Evolutionary conservation across 2,797 vertebrate genomes (phyloP), one percentile per base, ranked within the genome.

Genomic region (Sebastes steindachneri): DNA sequence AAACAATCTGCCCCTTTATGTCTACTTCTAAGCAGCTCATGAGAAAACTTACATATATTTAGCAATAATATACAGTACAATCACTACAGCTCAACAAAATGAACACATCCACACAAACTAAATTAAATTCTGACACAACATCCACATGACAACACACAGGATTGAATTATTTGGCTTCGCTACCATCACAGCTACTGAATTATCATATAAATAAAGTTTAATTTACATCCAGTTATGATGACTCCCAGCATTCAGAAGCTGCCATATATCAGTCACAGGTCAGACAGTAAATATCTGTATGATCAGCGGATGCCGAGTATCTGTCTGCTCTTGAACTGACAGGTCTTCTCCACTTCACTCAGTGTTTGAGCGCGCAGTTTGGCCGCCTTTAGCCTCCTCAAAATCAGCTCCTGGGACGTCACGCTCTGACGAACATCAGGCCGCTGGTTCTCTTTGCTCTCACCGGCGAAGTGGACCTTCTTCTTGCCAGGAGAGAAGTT

Each of bases 291-390:
- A 41, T 15, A 5, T 53, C 14, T 17, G 7, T 62, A 0, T 15
- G 19, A 14, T 88, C 93, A 99, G 73, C 98, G 97, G 92, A 99
- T 96, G 69, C 97, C 97, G 29, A 97, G 94, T 31, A 99, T 94
- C 82, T 97, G 96, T 17, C 94, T 95, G 94, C 96, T 97, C 82
- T 96, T 97, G 3, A 96, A 86, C 3, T 95, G 96, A 66, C 96
- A 97, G 7, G 89, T 92, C 65, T 91, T 96, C 69, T 98, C 97
- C 75, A 97, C 82, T 48, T 97, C 94, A 3, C 87, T 94, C 79
- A 98, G 93, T 1, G 94, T 95, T 65, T 96, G 95, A 29, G 96
- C 94, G 0, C 95, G 95, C 4, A 96, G 79, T 25, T 97, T 95
- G 15, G 96, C 96, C 2, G 92, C 95, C 66, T 97, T 96, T 0